Evolutionary conservation across 1,140 invertebrate genomes (phyloP), one percentile per base, ranked within the genome.

Genomic region (Leptinotarsa undecemlineata): DNA sequence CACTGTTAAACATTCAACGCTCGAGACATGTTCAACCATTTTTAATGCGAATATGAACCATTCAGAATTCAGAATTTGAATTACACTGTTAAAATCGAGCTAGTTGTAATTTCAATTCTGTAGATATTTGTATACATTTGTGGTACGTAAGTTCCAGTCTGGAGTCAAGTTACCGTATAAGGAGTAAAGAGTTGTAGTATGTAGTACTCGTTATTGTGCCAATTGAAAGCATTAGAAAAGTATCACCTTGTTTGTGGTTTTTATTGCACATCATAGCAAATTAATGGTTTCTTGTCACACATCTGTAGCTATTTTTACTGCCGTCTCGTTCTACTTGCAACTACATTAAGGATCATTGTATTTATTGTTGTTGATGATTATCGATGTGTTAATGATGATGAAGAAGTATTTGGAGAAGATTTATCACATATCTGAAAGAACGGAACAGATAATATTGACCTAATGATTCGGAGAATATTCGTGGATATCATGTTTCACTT

Each of bases 151-250:
- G 62, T 71, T 26, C 42, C 63, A 15, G 47, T 48, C 62, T 72
- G 62, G 71, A 72, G 20, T 20, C 71, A 19, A n/a, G 61, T 72
- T 72, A 17, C 71, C 23, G 33, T 72, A 72, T 66, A 64, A 13
- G 71, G 71, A 61, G 47, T 61, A 72, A 64, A 47, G 23, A 64
- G 51, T 60, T n/a, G 13, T n/a, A 19, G 68, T 70, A 69, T 69
- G 68, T 69, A 47, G 68, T 69, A 48, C 42, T 69, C 26, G 66
- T 68, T 71, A 71, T 62, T 72, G 71, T 72, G 71, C 57, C 71
- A 72, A 72, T 72, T 64, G 71, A 64, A 72, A 63, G 71, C 62
- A 72, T 72, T 72, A 72, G 71, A 72, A 72, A 72, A 72, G 66
- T 72, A 72, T 72, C 71, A 72, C 71, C 61, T 72, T 72, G 71